Base-by-base conservation (phyloP, 1,140 invertebrate species). In the Palaemon carinicauda region DNA sequence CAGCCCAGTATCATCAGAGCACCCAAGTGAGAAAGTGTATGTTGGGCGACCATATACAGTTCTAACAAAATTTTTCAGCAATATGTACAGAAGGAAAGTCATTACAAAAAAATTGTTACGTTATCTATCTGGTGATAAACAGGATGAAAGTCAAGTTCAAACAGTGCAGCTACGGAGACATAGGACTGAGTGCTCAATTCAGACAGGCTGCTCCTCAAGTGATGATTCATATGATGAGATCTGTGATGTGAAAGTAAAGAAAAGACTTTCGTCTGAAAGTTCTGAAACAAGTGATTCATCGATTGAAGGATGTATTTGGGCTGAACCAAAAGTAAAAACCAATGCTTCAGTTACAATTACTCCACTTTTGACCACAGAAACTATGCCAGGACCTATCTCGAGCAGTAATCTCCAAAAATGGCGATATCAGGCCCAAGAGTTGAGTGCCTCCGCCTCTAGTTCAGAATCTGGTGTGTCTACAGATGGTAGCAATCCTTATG, bases 401-500 rank as follows among this genome's bases (percentile, higher is more conserved):
- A 41, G 19, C 19, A 79, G 84, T 21, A 80, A 53, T 52, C 77
- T 86, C 15, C 84, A 86, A 9, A 86, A 80, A 51, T 86, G 84
- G 84, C 21, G 84, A 27, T 83, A 60, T 54, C 82, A 83, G 17
- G 21, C 15, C 15, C 50, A 51, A 29, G n/a, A 21, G 19, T 17
- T 79, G 54, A 27, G 52, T 17, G 73, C 77, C 27, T 86, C 84
- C 9, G 27, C 71, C 19, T 80, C 77, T 27, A 86, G 41, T 54
- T 86, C 84, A n/a, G 84, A 86, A 54, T 86, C 84, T 14, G 77
- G 77, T 24, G 77, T 73, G 17, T 86, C 84, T 65, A 86, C 65
- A 41, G 84, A 86, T 56, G 65, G 84, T 51, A 86, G 84, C 69
- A 86, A 86, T 41, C 84, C 84, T 14, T 86, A 86, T 74, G 84